Evolutionary conservation across 2,797 vertebrate genomes (phyloP).

Genomic region (Scleropages formosus): DNA sequence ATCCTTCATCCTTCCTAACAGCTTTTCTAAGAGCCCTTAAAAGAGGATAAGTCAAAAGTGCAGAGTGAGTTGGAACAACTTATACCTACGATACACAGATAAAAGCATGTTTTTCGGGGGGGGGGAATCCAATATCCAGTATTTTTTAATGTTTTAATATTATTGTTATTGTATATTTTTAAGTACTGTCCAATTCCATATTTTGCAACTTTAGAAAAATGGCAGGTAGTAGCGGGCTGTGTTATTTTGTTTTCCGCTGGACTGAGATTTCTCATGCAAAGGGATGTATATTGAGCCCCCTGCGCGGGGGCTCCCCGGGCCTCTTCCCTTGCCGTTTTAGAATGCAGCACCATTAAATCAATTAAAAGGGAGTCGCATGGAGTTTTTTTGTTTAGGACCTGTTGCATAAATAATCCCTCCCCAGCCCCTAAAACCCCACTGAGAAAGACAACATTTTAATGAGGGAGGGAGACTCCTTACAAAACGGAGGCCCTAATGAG

Average conservation of each 20-base stretch:
- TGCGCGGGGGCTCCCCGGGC: conserved; percentile 30
- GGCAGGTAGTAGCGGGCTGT: not conserved
- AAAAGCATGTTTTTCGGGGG: no score
- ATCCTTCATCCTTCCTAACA: no score
- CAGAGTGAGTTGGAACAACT: no score
- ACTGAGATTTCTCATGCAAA: conserved; percentile 31
- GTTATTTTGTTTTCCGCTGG: conserved; percentile 9
- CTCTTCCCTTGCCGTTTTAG: conserved; percentile 62
- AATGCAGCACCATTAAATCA: conserved; percentile 65
- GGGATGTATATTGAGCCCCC: conserved; percentile 29
- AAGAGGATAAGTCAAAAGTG: no score
- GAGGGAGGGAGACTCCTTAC: conserved; percentile 76
- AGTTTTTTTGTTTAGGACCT: conserved; percentile 72
- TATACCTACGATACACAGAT: no score
- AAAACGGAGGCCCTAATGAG: conserved; percentile 79
- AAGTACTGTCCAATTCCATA: no score
- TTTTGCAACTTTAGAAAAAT: not conserved
- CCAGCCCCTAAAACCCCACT: conserved; percentile 67
- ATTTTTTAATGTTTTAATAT: no score
- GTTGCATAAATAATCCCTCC: conserved; percentile 79
- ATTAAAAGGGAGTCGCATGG: conserved; percentile 70
- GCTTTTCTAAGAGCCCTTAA: no score
- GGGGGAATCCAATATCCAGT: no score
- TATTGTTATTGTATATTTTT: no score
- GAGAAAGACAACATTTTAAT: conserved; percentile 85